These are phyloP conservation scores for Teinopalpus imperialis DNA, from an alignment of 2,888 invertebrate genomes.

Conservation along the genomic window DNA sequence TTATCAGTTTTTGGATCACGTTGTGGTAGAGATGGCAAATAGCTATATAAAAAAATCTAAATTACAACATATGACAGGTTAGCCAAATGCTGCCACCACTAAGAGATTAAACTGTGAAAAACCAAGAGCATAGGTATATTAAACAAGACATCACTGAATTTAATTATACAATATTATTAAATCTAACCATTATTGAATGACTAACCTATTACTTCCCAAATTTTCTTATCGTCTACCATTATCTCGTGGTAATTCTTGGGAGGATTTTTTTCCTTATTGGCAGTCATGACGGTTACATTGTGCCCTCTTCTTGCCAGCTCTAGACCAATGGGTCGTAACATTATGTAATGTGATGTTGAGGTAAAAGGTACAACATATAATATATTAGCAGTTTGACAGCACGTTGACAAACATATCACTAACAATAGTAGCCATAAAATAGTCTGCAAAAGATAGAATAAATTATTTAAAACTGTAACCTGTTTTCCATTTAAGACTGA, in stretches of 20 bases:
- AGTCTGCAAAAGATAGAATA: conserved; percentile 24
- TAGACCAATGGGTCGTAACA: conserved; percentile 67
- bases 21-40: too few relatives aligned
- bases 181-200: too few relatives aligned
- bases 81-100: too few relatives aligned
- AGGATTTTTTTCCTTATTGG: conserved; percentile 50
- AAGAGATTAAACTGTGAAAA: too few relatives aligned
- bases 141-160: too few relatives aligned
- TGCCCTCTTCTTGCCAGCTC: conserved; percentile 76
- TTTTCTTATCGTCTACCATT: conserved; percentile 53
- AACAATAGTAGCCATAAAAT: neutral
- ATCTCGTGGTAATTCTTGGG: conserved; percentile 64
- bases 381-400: conserved; percentile 57
- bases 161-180: too few relatives aligned
- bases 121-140: too few relatives aligned
- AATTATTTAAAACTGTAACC: too few relatives aligned
- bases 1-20: too few relatives aligned
- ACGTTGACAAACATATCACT: conserved; percentile 15
- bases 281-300: conserved; percentile 74
- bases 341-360: conserved; percentile 71
- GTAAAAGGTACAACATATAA: conserved; percentile 71
- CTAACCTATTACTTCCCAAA: conserved; percentile 68
- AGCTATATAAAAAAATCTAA: too few relatives aligned
- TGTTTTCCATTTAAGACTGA: too few relatives aligned
- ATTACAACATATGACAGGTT: too few relatives aligned